Conservation (phyloP, 2,797 vertebrate species). For the Hippopotamyrus pictus region DNA sequence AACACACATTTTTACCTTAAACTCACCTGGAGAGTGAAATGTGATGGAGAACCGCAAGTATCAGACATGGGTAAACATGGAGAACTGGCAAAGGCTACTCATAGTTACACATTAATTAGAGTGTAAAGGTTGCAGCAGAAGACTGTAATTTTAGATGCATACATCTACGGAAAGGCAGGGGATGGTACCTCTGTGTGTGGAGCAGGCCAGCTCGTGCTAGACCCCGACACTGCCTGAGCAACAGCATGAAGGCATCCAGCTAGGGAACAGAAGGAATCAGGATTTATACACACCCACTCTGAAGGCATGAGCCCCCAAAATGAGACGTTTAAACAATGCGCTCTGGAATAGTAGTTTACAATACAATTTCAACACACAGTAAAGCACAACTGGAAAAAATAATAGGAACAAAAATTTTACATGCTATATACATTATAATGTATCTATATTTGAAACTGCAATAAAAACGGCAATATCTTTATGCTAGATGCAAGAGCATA, state of each 20-base stretch:
- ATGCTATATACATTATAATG: neutral
- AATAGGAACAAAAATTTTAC: neutral
- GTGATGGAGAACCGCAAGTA: neutral
- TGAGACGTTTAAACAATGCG: neutral
- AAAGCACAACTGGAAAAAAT: neutral
- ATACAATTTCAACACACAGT: neutral
- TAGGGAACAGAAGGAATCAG: slow-evolving; percentile 21
- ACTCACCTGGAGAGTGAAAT: neutral
- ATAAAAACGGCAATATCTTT: neutral
- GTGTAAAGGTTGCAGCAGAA: neutral
- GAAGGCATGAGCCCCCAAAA: neutral
- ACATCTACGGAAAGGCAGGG: neutral
- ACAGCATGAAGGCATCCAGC: slow-evolving; percentile 56
- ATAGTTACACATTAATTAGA: neutral
- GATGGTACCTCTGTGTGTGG: slow-evolving; percentile 39
- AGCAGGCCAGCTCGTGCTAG: slow-evolving; percentile 43
- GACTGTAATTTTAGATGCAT: neutral
- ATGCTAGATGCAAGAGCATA: neutral
- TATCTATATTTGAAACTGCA: neutral
- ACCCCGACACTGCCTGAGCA: slow-evolving; percentile 49
- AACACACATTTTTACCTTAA: neutral
- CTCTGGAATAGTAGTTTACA: neutral
- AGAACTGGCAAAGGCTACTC: neutral
- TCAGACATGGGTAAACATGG: neutral
- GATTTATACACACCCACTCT: neutral